Evolutionary conservation across 2,888 invertebrate genomes (phyloP), one percentile per base, ranked within the genome.

Genomic region (Andrena bucephala): DNA sequence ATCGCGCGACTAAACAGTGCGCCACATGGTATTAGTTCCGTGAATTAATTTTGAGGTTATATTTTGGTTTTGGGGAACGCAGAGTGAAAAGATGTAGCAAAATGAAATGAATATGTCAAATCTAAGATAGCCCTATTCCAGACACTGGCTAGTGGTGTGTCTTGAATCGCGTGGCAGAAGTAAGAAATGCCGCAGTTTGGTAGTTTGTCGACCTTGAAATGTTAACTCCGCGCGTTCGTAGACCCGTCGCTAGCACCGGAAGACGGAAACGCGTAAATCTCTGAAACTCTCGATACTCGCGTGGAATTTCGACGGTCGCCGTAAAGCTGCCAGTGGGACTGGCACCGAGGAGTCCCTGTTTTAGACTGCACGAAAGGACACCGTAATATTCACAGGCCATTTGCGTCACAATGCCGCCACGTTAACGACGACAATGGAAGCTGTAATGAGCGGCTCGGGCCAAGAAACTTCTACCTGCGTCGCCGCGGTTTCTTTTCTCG

Each of bases 311-410:
- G 72, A 66, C 73, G 81, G 83, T 84, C 84, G 81, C 82, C 86
- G 50, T 87, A 86, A 88, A 89, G 69, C 81, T 83, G 85, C 72
- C 80, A 75, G 10, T 42, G 72, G 36, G 72, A 57, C 24, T 62
- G 27, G 70, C 77, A 52, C 24, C 75, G 72, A 59, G 67, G 67
- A 69, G 70, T 42, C 31, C 57, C 13, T 57, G 54, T 69, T 72
- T 77, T 60, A 31, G 60, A 24, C 48, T 72, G 66, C 78, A 73
- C 84, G 83, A 78, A 81, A 84, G 87, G 65, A 84, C 79, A 80
- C 59, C 73, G 84, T 88, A 88, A 89, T 89, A 89, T 89, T 89
- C 89, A 89, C 89, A 89, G 89, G 73, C 89, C 89, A 89, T 89
- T 89, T 89, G 84, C 74, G 86, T 78, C 83, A 89, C 89, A 89